Percentiles rank a stretch among this genome's conserved stretches.
Conservation (phyloP, 2,888 invertebrate species). For the Dichetophora obliterata region DNA sequence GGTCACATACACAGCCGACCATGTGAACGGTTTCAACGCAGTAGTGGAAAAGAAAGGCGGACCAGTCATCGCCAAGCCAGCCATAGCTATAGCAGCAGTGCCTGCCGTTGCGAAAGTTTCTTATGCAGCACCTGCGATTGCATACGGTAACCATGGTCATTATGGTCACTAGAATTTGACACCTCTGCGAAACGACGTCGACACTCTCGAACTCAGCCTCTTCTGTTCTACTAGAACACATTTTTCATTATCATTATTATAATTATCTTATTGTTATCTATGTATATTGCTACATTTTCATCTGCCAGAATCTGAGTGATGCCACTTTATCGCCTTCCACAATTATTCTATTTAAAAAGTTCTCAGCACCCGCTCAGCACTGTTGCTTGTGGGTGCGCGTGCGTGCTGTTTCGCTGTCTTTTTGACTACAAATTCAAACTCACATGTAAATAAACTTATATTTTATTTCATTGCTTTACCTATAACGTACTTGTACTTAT, state of each 20-base stretch:
- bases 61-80: conserved; percentile 52
- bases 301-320: background rate
- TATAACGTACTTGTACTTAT: background rate
- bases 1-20: conserved; percentile 77
- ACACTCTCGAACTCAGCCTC: conserved; percentile 8
- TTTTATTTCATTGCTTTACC: background rate
- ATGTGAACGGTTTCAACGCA: conserved; percentile 78
- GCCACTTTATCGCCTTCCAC: conserved; percentile 10
- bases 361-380: background rate
- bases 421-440: background rate
- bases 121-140: conserved; percentile 56
- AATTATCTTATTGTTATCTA: conserved; percentile 31
- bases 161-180: background rate
- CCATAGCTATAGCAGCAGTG: conserved; percentile 53
- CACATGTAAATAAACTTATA: conserved; percentile 23
- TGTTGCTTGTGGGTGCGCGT: background rate
- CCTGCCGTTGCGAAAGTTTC: conserved; percentile 60
- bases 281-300: conserved; percentile 36
- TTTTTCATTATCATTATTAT: conserved; percentile 2
- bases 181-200: background rate
- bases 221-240: background rate
- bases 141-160: conserved; percentile 52
- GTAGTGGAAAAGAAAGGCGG: conserved; percentile 73
- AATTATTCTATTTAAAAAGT: conserved; percentile 5
- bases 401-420: conserved; percentile 4